Evolutionary conservation across 2,113 vertebrate species (phyloP), one percentile per base, ranked within the genome.

Genomic region (Corythornis madagascariensis): DNA sequence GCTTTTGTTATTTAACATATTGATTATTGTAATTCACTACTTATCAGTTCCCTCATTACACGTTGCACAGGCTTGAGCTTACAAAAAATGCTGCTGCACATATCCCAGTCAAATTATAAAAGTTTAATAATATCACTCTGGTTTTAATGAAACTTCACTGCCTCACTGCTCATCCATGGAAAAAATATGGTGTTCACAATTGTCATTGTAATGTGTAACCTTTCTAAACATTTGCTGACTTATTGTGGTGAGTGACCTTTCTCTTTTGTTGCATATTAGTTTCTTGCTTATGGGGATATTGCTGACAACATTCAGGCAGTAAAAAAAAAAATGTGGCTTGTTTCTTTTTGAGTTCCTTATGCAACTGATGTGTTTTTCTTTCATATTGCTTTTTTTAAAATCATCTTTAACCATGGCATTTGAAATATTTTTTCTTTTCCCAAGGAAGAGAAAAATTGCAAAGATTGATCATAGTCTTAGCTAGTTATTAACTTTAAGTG

Each of bases 21-120:
- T 86, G 95, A 96, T 96, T 96, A 96, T 86, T 95, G 77, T 91
- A 96, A 96, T 94, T 83, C 79, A 87, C 52, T 83, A 33, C 33
- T 88, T 88, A 88, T 90, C 42, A 69, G 53, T 89, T 92, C 78
- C 48, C 66, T 67, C 64, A 35, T 66, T 67, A 24, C 40, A 16
- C 11, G 5, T 74, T 69, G 57, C 71, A 66, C 43, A 52, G 63
- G 26, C 31, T 91, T 61, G n/a, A 55, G 45, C 31, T 88, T 75
- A 83, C 85, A 69, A 87, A 89, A 75, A 95, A 66, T 66, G 28
- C 22, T 71, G 42, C 17, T 81, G 28, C 55, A 73, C 13, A 8
- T 75, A 86, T 35, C 29, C 5, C 57, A 70, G 83, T 60, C 78
- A 95, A 93, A 94, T 96, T 74, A 93, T 83, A 66, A 79, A 94